A percentile compares a stretch with the other conserved stretches of the same genome.
phyloP scores from a whole-genome alignment of 1,140 invertebrate genomes.

The Pentalonia nigronervosa region DNA sequence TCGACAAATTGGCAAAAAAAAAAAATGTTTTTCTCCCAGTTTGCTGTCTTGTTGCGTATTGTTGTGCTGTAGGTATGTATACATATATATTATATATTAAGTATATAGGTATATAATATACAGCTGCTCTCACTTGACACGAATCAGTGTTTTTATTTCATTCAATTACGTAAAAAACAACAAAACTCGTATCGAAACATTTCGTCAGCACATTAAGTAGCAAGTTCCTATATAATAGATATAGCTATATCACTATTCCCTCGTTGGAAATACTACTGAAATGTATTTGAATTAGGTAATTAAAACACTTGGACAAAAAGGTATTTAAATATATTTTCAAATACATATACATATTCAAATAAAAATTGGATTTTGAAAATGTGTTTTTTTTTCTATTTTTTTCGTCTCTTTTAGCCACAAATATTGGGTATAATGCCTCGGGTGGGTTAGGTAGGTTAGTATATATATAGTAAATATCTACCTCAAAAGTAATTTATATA shows the following conservation, averaged over 20 bases:
- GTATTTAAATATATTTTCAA: background rate
- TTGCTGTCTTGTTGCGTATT: background rate
- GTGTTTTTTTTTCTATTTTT: no score
- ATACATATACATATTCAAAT: background rate
- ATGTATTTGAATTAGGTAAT: background rate
- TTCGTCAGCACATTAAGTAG: background rate
- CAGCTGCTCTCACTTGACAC: background rate
- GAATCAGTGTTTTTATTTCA: background rate
- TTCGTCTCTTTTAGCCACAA: no score
- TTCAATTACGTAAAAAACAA: constrained; percentile 24
- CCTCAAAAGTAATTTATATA: background rate
- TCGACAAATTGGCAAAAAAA: background rate
- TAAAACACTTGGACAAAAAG: background rate
- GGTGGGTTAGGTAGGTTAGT: no score
- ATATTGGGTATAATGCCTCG: no score
- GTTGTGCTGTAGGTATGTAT: background rate
- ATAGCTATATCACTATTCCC: background rate
- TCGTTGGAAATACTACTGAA: background rate
- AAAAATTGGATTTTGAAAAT: background rate
- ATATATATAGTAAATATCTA: background rate
- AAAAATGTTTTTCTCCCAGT: background rate
- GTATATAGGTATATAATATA: background rate
- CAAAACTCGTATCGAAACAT: background rate
- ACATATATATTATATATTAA: no score
- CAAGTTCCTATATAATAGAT: background rate